phyloP scores from a whole-genome alignment of 2,888 invertebrate genomes.

The Drosophila neonasuta region DNA sequence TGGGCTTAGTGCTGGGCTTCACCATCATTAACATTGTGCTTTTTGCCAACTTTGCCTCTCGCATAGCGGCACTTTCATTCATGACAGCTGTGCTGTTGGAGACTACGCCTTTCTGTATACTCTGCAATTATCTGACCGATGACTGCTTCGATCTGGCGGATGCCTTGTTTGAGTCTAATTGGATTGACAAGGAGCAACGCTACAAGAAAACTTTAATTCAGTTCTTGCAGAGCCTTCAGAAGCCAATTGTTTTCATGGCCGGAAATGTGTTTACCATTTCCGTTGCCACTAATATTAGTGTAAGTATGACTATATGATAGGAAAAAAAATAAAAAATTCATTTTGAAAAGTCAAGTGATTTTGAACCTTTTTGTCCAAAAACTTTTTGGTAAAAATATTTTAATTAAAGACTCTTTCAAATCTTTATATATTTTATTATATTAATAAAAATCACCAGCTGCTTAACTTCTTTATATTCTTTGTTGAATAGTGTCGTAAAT shows the following conservation, averaged over 20 bases:
- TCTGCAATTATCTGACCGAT: constrained; percentile 65
- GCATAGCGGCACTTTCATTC: constrained; percentile 59
- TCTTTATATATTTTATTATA: too few species aligned
- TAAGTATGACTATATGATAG: constrained; percentile 35
- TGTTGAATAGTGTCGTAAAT: too few species aligned
- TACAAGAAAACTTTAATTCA: constrained; percentile 60
- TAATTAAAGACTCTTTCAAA: too few species aligned
- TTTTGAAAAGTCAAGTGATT: too few species aligned
- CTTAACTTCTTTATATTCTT: too few species aligned
- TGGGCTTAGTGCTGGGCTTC: constrained; percentile 68
- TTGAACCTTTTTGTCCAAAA: too few species aligned
- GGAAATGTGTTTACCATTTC: constrained; percentile 73
- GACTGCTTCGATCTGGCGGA: constrained; percentile 62
- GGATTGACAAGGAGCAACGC: constrained; percentile 61
- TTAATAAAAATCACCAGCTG: too few species aligned
- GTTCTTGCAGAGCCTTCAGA: constrained; percentile 69
- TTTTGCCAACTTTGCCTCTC: constrained; percentile 63
- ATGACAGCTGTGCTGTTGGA: constrained; percentile 65
- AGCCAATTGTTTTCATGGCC: constrained; percentile 66
- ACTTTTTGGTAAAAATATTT: too few species aligned
- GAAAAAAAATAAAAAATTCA: neutral
- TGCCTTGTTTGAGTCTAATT: constrained; percentile 73
- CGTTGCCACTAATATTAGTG: constrained; percentile 70
- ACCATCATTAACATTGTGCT: constrained; percentile 70
- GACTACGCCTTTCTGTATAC: constrained; percentile 74